Evolutionary conservation across 53 echinoderm and acorn worm genomes (phyloP).

Genomic region (Actinopyga echinites): DNA sequence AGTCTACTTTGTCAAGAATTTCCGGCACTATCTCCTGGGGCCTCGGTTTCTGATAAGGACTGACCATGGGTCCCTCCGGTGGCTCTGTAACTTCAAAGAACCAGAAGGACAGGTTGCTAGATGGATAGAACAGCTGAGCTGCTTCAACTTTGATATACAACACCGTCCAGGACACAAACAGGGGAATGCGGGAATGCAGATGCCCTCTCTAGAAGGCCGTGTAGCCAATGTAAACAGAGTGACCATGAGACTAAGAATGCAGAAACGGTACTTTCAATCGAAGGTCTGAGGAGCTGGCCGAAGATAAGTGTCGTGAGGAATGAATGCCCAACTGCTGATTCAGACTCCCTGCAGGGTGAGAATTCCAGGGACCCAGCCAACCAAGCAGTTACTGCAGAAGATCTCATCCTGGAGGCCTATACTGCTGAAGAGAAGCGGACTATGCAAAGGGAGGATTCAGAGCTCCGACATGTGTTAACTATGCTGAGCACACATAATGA

Average conservation of each 20-base stretch:
- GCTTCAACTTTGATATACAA: constrained; percentile 6
- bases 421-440: not conserved
- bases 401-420: not conserved
- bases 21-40: constrained; percentile 39
- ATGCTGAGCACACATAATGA: not conserved
- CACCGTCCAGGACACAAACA: constrained; percentile 11
- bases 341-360: not conserved
- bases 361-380: not conserved
- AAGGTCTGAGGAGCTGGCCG: not conserved
- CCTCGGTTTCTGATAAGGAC: constrained; percentile 12
- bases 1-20: constrained; percentile 8
- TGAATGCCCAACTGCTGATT: not conserved
- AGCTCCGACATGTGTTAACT: not conserved
- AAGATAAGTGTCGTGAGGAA: not conserved
- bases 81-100: constrained; percentile 31
- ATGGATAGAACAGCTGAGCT: not conserved
- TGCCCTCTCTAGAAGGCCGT: not conserved
- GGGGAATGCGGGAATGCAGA: constrained; percentile 42
- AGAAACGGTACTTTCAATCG: not conserved
- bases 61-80: constrained; percentile 36
- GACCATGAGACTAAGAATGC: not conserved
- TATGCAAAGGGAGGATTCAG: constrained; percentile 13
- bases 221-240: constrained; percentile 1
- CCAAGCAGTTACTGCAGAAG: not conserved
- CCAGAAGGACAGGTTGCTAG: not conserved